A percentile compares a stretch with the other conserved stretches of the same genome.
Evolutionary conservation across 1,140 invertebrate genomes (phyloP).

Genomic region (Zaprionus camerounensis): DNA sequence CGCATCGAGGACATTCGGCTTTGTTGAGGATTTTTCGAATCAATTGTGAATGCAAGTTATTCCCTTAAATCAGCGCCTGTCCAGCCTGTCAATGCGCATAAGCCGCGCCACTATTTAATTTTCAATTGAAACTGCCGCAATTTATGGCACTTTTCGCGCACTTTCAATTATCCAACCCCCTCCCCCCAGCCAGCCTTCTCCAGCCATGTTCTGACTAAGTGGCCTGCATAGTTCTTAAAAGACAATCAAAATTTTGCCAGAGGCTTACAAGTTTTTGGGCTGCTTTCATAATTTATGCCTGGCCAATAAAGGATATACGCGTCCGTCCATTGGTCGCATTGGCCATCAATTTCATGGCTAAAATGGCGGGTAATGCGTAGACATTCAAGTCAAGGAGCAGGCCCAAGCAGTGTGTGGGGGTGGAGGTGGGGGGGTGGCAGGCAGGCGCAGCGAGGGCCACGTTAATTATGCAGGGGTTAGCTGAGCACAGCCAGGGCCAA

Average conservation of each 20-base stretch:
- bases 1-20: constrained; percentile 63
- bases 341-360: constrained; percentile 71
- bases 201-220: neutral
- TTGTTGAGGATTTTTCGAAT: constrained; percentile 72
- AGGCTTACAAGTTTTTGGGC: constrained; percentile 71
- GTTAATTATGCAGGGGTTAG: constrained; percentile 80
- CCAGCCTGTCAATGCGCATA: constrained; percentile 52
- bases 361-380: constrained; percentile 63
- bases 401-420: constrained; percentile 26
- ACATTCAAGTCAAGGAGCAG: constrained; percentile 36
- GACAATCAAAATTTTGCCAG: constrained; percentile 76
- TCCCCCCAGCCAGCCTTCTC: neutral
- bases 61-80: constrained; percentile 75
- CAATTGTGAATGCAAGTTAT: constrained; percentile 79
- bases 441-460: constrained; percentile 35
- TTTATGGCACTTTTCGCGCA: constrained; percentile 57
- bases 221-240: constrained; percentile 50
- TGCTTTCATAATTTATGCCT: constrained; percentile 67
- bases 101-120: constrained; percentile 76
- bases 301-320: constrained; percentile 70
- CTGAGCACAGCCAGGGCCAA: constrained; percentile 70
- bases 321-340: constrained; percentile 36
- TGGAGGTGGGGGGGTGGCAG: constrained; percentile 30
- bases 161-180: neutral
- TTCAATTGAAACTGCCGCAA: constrained; percentile 68